These are phyloP conservation scores for Engraulis encrasicolus DNA, from an alignment of 2,113 vertebrate genomes.

Conservation along the genomic window DNA sequence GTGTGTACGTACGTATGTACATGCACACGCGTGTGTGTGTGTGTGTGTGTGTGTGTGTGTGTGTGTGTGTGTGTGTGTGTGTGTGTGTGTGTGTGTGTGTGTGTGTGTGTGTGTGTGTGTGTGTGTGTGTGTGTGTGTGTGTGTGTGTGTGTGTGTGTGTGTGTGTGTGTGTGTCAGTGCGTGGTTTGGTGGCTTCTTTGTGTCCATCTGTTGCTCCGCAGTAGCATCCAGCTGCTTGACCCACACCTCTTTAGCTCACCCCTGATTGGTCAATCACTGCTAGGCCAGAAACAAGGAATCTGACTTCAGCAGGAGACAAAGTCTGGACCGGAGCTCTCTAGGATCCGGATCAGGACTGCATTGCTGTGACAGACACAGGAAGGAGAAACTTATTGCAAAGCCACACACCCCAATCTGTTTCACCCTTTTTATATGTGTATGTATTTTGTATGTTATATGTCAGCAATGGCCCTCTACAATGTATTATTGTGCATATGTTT, in stretches of 20 bases:
- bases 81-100: slow-evolving; percentile 34
- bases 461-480: no score
- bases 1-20: no score
- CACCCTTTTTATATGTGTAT: no score
- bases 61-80: slow-evolving; percentile 13
- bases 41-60: slow-evolving; percentile 6
- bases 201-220: slow-evolving; percentile 54
- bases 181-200: slow-evolving; percentile 41
- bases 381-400: no score
- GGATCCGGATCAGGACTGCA: background rate
- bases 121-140: slow-evolving; percentile 33
- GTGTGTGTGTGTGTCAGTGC: slow-evolving; percentile 10
- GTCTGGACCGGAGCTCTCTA: slow-evolving; percentile 30
- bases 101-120: background rate
- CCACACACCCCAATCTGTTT: no score
- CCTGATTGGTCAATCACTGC: slow-evolving; percentile 60
- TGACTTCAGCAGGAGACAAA: slow-evolving; percentile 27
- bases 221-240: slow-evolving; percentile 62
- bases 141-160: background rate
- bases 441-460: no score
- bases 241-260: slow-evolving; percentile 49
- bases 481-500: no score
- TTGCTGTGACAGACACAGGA: background rate
- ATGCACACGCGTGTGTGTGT: slow-evolving; percentile 12
- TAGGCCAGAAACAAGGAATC: slow-evolving; percentile 52